These are phyloP conservation scores for Pterocles orientalis DNA, from an alignment of 2,113 vertebrate species.

Conservation along the genomic window DNA sequence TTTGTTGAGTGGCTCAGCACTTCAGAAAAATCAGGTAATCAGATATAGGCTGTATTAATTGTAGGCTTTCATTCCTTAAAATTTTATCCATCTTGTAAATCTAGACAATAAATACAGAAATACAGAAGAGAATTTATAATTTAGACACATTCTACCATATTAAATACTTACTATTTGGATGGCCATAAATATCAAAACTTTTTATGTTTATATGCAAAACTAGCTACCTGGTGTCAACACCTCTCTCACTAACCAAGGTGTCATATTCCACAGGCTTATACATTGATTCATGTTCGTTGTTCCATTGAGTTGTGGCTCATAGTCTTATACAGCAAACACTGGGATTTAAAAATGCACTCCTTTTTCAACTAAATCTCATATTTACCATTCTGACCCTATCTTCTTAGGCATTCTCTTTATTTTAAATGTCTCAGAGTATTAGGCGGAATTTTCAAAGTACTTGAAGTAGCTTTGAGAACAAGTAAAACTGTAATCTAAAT, in stretches of 20 bases:
- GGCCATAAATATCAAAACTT: neutral
- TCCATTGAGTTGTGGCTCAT: neutral
- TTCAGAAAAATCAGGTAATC: neutral
- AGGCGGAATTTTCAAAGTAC: neutral
- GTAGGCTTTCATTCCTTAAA: neutral
- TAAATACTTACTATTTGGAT: neutral
- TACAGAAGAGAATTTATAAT: neutral
- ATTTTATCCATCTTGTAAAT: neutral
- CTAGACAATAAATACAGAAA: neutral
- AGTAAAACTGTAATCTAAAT: neutral
- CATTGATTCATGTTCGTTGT: fast-evolving
- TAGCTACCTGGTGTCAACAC: neutral
- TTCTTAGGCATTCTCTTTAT: neutral
- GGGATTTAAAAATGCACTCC: neutral
- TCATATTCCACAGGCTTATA: neutral
- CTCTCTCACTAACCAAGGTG: neutral
- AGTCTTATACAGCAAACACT: neutral
- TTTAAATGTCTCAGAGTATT: neutral
- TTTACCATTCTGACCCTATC: neutral
- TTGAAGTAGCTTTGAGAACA: neutral
- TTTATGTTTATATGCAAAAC: neutral
- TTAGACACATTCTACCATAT: neutral
- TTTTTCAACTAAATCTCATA: neutral
- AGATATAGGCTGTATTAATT: neutral
- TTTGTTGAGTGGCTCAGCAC: neutral